Evolutionary conservation across 2,797 vertebrate species (phyloP).

Genomic region (Myripristis murdjan): DNA sequence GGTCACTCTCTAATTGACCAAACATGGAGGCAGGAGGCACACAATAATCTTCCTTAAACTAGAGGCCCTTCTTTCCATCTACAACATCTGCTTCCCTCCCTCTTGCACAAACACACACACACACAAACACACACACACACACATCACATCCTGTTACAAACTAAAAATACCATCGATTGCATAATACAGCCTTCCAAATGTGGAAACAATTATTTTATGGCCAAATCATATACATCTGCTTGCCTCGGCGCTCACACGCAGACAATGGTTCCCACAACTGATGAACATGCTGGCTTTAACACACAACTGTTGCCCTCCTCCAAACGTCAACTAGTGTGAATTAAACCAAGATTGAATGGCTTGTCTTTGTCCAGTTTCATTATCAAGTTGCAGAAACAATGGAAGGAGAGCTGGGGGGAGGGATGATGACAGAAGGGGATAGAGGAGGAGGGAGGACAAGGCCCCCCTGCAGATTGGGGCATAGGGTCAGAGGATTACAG

Average conservation of each 20-base stretch:
- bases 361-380: constrained; percentile 51
- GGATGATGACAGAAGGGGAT: constrained; percentile 43
- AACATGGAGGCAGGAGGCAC: constrained; percentile 42
- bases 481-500: constrained; percentile 61
- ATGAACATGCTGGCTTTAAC: background rate
- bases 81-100: constrained; percentile 46
- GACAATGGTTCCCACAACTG: constrained; percentile 11
- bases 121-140: background rate
- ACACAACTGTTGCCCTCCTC: background rate
- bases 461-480: constrained; percentile 53
- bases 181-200: background rate
- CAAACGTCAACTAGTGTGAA: constrained; percentile 6
- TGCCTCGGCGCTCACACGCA: constrained; percentile 16
- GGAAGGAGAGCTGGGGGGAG: constrained; percentile 10
- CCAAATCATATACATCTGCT: background rate
- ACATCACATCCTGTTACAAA: constrained; percentile 4
- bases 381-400: constrained; percentile 38
- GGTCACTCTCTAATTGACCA: constrained; percentile 31
- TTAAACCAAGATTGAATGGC: constrained; percentile 36
- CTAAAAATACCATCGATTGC: background rate
- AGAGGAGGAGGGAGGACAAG: constrained; percentile 39
- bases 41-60: constrained; percentile 67
- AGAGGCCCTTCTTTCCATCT: constrained; percentile 33
- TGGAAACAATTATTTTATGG: background rate
- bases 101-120: background rate